Conservation (phyloP, 2,797 vertebrate species). For the Fringilla coelebs region DNA sequence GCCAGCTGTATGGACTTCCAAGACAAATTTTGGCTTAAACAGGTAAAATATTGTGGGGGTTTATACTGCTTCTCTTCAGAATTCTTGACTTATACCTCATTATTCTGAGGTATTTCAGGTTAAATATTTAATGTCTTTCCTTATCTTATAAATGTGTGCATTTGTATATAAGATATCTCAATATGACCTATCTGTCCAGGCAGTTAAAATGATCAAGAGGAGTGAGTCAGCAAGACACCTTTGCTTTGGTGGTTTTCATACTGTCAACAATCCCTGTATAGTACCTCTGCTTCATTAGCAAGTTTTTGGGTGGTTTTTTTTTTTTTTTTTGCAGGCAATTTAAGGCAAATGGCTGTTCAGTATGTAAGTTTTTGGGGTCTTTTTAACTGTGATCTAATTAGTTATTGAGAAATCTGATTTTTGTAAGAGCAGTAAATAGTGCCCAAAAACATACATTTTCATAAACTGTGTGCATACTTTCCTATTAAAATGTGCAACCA, state of each 20-base stretch:
- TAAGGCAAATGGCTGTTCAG: neutral
- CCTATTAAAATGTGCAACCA: neutral
- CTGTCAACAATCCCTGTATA: neutral
- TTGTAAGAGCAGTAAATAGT: neutral
- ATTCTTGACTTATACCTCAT: neutral
- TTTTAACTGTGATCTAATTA: neutral
- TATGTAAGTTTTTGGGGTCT: neutral
- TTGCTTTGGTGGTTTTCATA: neutral
- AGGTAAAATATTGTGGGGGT: neutral
- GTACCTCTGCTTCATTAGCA: neutral
- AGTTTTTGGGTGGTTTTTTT: too few species aligned
- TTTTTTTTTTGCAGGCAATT: neutral
- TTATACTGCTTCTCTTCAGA: neutral
- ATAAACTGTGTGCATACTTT: neutral
- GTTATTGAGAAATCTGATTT: neutral
- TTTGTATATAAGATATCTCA: neutral
- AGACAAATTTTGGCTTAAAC: neutral
- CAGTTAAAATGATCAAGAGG: neutral
- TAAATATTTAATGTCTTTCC: neutral
- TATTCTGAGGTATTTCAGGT: neutral
- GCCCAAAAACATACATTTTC: neutral
- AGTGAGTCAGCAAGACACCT: neutral
- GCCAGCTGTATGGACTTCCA: neutral
- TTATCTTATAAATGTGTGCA: neutral
- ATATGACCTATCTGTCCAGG: neutral